Percentiles rank a stretch among this genome's conserved stretches.
These are phyloP conservation scores for Teleopsis dalmanni DNA, from an alignment of 1,140 invertebrate species.

Conservation along the genomic window DNA sequence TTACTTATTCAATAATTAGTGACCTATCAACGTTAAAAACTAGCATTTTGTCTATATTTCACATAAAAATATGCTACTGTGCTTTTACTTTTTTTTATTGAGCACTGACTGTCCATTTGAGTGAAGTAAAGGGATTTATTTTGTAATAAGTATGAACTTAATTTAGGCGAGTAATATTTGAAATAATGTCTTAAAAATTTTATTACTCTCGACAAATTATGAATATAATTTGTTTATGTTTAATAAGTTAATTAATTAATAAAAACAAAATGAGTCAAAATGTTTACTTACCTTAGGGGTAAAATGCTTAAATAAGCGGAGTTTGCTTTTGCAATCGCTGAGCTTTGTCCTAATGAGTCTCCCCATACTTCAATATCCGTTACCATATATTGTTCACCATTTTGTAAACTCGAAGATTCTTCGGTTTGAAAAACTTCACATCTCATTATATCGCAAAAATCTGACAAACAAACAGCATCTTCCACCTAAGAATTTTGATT, in stretches of 20 bases:
- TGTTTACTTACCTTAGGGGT: conserved; percentile 25
- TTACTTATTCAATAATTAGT: no score
- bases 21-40: no score
- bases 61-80: no score
- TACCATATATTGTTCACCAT: conserved; percentile 52
- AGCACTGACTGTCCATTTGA: no score
- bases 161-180: conserved; percentile 43
- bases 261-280: neutral
- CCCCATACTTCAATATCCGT: conserved; percentile 72
- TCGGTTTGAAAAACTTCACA: conserved; percentile 78
- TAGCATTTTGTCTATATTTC: no score
- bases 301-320: conserved; percentile 42
- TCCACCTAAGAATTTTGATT: conserved; percentile 57
- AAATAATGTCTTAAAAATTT: neutral
- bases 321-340: conserved; percentile 56
- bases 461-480: conserved; percentile 83
- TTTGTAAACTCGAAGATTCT: conserved; percentile 50
- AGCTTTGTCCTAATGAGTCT: conserved; percentile 53
- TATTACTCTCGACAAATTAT: no score
- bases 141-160: no score
- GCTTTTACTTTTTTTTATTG: no score
- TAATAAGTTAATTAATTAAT: no score
- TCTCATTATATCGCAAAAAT: conserved; percentile 92
- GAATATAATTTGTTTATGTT: no score
- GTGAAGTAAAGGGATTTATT: no score